Conservation (phyloP, 2,888 invertebrate genomes). For the Trachelus tabidus region DNA sequence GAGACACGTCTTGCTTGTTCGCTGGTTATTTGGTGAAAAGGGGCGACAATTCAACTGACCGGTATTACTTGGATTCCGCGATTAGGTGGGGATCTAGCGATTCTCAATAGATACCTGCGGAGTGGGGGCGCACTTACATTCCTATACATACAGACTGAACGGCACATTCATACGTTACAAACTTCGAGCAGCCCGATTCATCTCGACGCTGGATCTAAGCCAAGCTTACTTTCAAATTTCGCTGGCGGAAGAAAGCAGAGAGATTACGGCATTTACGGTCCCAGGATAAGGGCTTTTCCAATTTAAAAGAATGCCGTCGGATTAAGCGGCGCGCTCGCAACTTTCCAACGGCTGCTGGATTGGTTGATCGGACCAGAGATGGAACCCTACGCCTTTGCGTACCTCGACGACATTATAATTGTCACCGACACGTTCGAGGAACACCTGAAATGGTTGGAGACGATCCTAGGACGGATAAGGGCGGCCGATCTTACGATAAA, state of each 20-base stretch:
- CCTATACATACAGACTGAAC: no score
- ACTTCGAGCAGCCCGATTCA: slow-evolving; percentile 42
- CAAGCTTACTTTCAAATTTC: slow-evolving; percentile 48
- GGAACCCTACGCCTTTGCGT: slow-evolving; percentile 34
- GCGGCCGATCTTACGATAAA: slow-evolving; percentile 43
- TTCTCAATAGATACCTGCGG: no score
- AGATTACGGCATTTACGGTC: slow-evolving; percentile 45
- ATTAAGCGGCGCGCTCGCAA: slow-evolving; percentile 37
- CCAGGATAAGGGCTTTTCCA: slow-evolving; percentile 41
- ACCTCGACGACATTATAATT: slow-evolving; percentile 39
- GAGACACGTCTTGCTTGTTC: no score
- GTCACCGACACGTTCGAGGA: slow-evolving; percentile 45
- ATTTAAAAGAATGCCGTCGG: slow-evolving; percentile 39
- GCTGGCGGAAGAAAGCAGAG: slow-evolving; percentile 23
- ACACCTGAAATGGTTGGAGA: slow-evolving; percentile 27
- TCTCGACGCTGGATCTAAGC: slow-evolving; percentile 48
- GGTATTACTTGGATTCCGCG: no score
- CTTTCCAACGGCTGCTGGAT: slow-evolving; percentile 36
- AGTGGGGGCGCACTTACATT: no score
- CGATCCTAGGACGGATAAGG: slow-evolving; percentile 28
- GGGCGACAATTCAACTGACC: no score
- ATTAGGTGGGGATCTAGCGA: no score
- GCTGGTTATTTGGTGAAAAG: no score
- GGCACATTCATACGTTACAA: slow-evolving; percentile 4
- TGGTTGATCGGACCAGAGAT: slow-evolving; percentile 31